Percentiles rank a stretch among this genome's conserved stretches.
These are phyloP conservation scores for Lutjanus argentimaculatus DNA, from an alignment of 2,797 vertebrate species.

Conservation along the genomic window DNA sequence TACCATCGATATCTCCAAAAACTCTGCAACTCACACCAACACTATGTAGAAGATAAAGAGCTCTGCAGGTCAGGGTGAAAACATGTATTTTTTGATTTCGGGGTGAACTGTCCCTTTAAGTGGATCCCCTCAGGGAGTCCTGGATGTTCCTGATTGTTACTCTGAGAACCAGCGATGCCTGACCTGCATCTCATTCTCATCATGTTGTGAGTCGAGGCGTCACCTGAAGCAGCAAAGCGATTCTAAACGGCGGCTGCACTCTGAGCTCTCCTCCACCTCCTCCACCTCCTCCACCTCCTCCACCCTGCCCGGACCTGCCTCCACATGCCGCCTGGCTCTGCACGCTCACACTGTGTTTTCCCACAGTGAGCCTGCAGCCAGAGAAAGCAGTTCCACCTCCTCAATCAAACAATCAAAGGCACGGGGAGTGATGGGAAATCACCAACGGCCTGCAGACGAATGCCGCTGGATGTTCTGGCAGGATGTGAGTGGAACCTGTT, in stretches of 20 bases:
- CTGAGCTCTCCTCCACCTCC: background rate
- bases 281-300: background rate
- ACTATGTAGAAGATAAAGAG: too few relatives aligned
- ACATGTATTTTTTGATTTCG: too few relatives aligned
- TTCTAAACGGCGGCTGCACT: background rate
- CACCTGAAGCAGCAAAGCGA: background rate
- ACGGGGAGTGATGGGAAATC: slow-evolving; percentile 31
- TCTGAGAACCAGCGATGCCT: background rate
- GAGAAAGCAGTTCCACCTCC: slow-evolving; percentile 83
- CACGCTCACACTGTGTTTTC: slow-evolving; percentile 85
- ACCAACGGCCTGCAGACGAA: background rate
- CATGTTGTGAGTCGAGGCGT: background rate
- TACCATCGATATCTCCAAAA: too few relatives aligned
- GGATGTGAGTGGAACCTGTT: slow-evolving; percentile 24
- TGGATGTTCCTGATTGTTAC: background rate
- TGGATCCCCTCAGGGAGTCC: too few relatives aligned
- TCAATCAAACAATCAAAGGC: slow-evolving; percentile 67
- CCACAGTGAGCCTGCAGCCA: slow-evolving; percentile 89
- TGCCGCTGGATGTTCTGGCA: slow-evolving; percentile 27
- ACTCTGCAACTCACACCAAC: too few relatives aligned
- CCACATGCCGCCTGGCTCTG: slow-evolving; percentile 48
- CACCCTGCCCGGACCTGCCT: too few relatives aligned
- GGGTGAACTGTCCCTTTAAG: background rate
- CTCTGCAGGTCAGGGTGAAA: too few relatives aligned
- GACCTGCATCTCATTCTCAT: background rate